Percentiles rank a stretch among this genome's conserved stretches.
These are phyloP conservation scores for Heliconius ismenius DNA, from an alignment of 2,888 invertebrate genomes.

Conservation along the genomic window DNA sequence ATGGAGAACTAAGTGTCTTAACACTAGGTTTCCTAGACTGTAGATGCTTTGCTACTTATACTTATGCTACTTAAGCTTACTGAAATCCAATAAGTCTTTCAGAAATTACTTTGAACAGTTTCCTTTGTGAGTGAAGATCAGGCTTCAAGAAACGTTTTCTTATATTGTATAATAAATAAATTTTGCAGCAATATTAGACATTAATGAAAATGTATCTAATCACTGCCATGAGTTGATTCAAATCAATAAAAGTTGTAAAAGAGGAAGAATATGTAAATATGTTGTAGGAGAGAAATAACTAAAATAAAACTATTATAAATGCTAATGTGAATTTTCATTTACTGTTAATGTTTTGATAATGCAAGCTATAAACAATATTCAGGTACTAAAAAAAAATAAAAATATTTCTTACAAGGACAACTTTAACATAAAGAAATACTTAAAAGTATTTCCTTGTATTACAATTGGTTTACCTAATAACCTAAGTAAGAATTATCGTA, in stretches of 20 bases:
- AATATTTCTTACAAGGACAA: background rate
- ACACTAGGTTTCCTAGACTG: too few relatives aligned
- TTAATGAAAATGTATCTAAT: background rate
- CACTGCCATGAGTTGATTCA: background rate
- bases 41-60: background rate
- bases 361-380: too few relatives aligned
- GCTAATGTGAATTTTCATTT: too few relatives aligned
- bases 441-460: background rate
- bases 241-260: background rate
- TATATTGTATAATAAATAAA: background rate
- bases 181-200: background rate
- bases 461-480: background rate
- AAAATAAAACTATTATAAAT: too few relatives aligned
- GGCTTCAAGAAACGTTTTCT: background rate
- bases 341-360: background rate
- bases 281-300: too few relatives aligned
- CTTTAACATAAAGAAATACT: too few relatives aligned
- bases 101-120: constrained; percentile 12
- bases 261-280: too few relatives aligned
- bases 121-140: background rate
- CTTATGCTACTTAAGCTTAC: background rate
- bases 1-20: too few relatives aligned
- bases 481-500: background rate
- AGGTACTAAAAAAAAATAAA: background rate
- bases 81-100: constrained; percentile 8